phyloP scores from a whole-genome alignment of 2,888 invertebrate genomes.

The Heliconius erato region DNA sequence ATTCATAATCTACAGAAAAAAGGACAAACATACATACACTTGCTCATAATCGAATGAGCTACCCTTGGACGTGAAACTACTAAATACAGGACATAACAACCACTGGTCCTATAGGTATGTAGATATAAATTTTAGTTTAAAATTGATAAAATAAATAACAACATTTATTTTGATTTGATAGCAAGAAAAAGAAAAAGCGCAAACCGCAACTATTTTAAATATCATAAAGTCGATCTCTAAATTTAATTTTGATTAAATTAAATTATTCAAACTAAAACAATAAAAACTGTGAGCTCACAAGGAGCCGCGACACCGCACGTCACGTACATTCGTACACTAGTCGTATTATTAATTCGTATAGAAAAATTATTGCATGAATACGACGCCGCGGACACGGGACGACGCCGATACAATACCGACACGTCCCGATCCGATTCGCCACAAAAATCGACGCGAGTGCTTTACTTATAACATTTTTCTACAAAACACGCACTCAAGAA shows the following conservation, averaged over 20 bases:
- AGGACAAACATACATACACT: conserved; percentile 16
- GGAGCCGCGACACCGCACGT: background rate
- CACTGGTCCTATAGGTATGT: conserved; percentile 2
- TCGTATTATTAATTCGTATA: conserved; percentile 57
- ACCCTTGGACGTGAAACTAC: conserved; percentile 6
- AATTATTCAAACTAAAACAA: background rate
- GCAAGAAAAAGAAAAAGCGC: background rate
- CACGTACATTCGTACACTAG: conserved; percentile 42
- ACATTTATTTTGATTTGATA: background rate
- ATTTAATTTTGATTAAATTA: too few species aligned
- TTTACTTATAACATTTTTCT: conserved; percentile 50
- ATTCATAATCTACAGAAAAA: conserved; percentile 11
- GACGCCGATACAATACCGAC: conserved; percentile 24
- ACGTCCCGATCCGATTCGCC: background rate
- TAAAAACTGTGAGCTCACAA: background rate
- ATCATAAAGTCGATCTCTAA: background rate
- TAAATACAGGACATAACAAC: background rate
- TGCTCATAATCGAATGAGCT: background rate
- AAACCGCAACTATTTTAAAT: background rate
- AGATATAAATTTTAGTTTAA: background rate
- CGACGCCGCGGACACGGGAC: conserved; percentile 29
- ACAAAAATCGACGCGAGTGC: conserved; percentile 45
- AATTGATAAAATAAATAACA: background rate
- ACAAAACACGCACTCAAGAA: conserved; percentile 33
- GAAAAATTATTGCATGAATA: conserved; percentile 67